These are phyloP conservation scores for Orussus abietinus DNA, from an alignment of 1,140 invertebrate genomes.

Conservation along the genomic window DNA sequence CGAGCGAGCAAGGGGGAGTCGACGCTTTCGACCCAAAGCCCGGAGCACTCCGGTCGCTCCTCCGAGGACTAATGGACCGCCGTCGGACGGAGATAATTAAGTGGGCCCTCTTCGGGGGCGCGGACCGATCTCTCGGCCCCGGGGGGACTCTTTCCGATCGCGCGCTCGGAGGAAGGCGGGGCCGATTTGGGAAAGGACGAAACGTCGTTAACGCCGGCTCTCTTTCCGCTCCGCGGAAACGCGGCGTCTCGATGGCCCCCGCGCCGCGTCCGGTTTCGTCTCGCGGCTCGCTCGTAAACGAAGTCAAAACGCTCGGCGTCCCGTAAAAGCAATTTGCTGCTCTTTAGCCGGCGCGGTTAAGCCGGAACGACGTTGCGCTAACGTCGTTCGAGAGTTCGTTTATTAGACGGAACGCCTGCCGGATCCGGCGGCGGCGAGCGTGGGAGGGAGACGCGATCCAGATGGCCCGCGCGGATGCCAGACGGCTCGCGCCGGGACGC, in stretches of 20 bases:
- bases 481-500: too few relatives aligned
- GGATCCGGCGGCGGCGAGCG: slow-evolving; percentile 14
- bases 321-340: slow-evolving; percentile 31
- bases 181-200: slow-evolving; percentile 1
- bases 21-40: slow-evolving; percentile 21
- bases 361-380: slow-evolving; percentile 12
- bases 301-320: slow-evolving; percentile 26
- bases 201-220: too few relatives aligned
- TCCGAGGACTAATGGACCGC: slow-evolving; percentile 34
- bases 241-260: too few relatives aligned
- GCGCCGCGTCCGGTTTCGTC: too few relatives aligned
- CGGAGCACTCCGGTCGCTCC: slow-evolving; percentile 23
- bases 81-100: slow-evolving; percentile 38
- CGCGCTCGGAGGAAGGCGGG: too few relatives aligned
- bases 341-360: slow-evolving; percentile 11
- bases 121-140: too few relatives aligned
- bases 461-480: too few relatives aligned
- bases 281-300: too few relatives aligned
- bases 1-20: slow-evolving; percentile 28
- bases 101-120: slow-evolving; percentile 30
- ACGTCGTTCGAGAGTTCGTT: slow-evolving; percentile 28
- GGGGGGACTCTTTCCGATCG: too few relatives aligned
- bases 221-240: too few relatives aligned
- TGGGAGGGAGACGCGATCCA: slow-evolving; percentile 9
- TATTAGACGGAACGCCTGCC: slow-evolving; percentile 25